Evolutionary conservation across 2,888 invertebrate species (phyloP).

Genomic region (Cartodere bifasciata): DNA sequence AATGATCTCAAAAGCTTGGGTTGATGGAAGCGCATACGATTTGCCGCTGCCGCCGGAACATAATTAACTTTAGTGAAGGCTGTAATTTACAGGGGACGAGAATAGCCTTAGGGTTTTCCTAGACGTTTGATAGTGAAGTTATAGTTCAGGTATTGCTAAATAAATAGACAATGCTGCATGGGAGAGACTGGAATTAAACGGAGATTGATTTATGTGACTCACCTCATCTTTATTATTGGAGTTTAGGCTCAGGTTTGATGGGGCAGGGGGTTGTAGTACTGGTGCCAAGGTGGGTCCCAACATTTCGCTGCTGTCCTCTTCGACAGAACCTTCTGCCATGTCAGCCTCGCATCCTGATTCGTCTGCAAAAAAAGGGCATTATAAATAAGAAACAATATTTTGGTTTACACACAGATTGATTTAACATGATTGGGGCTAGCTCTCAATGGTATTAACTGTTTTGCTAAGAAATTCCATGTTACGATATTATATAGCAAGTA

Average conservation of each 20-base stretch:
- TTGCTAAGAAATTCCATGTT: no score
- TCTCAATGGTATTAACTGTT: not conserved
- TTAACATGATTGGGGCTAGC: not conserved
- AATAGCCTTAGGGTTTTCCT: no score
- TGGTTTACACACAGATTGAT: not conserved
- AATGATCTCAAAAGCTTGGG: no score
- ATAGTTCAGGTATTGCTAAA: no score
- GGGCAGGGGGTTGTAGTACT: conserved; percentile 39
- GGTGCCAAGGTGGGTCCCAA: conserved; percentile 41
- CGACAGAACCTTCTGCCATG: conserved; percentile 66
- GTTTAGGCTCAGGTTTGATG: conserved; percentile 34
- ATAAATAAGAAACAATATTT: conserved; percentile 3
- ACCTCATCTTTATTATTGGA: conserved; percentile 34
- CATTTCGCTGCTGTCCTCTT: conserved; percentile 47
- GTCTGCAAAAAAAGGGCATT: conserved; percentile 46
- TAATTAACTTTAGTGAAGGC: no score
- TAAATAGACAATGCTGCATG: no score
- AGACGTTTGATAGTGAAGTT: no score
- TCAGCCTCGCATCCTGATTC: conserved; percentile 77
- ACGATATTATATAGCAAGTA: no score
- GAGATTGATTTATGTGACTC: conserved; percentile 16
- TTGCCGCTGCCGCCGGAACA: no score
- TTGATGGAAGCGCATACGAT: no score
- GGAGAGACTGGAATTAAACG: no score
- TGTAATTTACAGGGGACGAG: no score